phyloP scores from a whole-genome alignment of 2,113 vertebrate genomes.

The Meles meles region DNA sequence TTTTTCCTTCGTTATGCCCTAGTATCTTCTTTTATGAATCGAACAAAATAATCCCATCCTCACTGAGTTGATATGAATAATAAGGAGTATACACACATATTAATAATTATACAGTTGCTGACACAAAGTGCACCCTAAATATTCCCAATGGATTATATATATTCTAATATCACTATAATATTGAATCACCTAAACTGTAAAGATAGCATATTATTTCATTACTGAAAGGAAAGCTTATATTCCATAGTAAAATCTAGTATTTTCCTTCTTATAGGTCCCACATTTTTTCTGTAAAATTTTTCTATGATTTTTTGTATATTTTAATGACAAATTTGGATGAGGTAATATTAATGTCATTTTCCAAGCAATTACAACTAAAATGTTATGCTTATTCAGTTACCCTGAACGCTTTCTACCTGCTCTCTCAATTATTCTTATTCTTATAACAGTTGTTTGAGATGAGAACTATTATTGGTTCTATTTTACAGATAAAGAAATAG shows the following conservation, averaged over 20 bases:
- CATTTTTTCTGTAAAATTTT: background rate
- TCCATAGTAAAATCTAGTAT: background rate
- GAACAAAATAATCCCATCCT: background rate
- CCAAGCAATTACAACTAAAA: background rate
- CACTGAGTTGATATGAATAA: background rate
- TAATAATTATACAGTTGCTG: background rate
- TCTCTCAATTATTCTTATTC: background rate
- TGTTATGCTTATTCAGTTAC: background rate
- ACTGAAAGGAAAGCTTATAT: background rate
- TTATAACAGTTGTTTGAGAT: background rate
- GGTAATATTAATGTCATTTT: background rate
- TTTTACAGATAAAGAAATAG: background rate
- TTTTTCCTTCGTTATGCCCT: background rate
- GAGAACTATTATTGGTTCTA: background rate
- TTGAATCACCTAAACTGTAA: background rate
- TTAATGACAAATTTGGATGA: background rate
- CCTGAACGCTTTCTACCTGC: background rate
- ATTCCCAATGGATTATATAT: no score
- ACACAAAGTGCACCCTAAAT: background rate
- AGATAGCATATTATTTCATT: background rate
- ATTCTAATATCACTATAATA: no score
- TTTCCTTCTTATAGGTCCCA: background rate
- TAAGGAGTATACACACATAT: background rate
- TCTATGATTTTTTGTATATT: background rate
- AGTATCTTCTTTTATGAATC: background rate